Base-by-base conservation (phyloP, 2,797 vertebrate genomes). In the Meriones psammophilus region DNA sequence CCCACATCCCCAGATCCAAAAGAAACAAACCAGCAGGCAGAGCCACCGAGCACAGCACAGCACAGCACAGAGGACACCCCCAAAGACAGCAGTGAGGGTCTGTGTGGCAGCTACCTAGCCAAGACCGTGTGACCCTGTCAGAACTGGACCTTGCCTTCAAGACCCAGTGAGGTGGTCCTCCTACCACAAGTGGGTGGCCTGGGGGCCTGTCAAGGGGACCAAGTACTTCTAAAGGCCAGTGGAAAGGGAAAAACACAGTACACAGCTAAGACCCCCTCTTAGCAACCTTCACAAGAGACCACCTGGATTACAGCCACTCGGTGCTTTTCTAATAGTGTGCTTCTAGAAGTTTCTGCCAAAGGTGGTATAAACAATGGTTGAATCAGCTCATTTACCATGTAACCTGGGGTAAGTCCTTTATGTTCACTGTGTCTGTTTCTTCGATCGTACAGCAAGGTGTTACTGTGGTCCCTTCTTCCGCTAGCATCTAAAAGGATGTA, bases 31-130 rank as follows among this genome's bases (percentile, higher is more conserved):
- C 50, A 5, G 5, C 4, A 46, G 85, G 76, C 95, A 89, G 58
- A 93, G 92, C 96, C 93, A 95, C 94, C 46, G 77, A 64, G 89
- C 91, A 87, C 66, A 8, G 54, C 0, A 87, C 66, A 8, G 54
- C 0, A 0, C 17, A 58, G 56, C 56, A 17, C 56, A 58, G 56
- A 58, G 50, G 56, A 58, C 56, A 94, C 93, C 96, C 94, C 94
- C 46, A 80, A 64, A 89, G 91, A 87, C 66, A 8, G 54, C 0
- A 0, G 4, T 17, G 60, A 88, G 64, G 39, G 71, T 13, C 0
- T n/a, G 71, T 0, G 0, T 0, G 20, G 79, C 0, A 0, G 62
- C 14, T 4, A 1, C 73, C 26, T 74, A 17, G 39, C 79, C 76
- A 2, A 8, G 42, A 8, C 62, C 10, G 1, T 0, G 56, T 74